phyloP scores from a whole-genome alignment of 2,888 invertebrate species.

The Chrysina gloriosa region DNA sequence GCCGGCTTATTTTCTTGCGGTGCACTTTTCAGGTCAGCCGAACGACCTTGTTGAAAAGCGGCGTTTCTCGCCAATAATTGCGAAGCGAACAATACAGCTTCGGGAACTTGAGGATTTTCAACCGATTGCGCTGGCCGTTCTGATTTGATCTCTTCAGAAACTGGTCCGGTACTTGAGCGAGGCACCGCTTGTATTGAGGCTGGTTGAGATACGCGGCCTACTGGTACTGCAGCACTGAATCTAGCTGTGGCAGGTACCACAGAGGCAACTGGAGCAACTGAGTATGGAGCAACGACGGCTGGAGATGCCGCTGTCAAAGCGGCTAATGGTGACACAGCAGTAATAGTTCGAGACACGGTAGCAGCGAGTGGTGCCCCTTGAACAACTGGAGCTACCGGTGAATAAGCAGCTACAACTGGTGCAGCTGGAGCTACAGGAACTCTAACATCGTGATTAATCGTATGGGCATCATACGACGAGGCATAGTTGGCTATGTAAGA shows the following conservation, averaged over 20 bases:
- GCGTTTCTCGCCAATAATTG: constrained; percentile 14
- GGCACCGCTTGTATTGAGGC: too few relatives aligned
- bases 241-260: not conserved
- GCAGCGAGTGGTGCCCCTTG: not conserved
- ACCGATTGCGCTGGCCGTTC: not conserved
- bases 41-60: not conserved
- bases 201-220: not conserved
- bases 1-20: not conserved
- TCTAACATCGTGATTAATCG: constrained; percentile 36
- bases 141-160: not conserved
- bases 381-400: constrained; percentile 15
- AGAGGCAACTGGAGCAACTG: not conserved
- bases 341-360: constrained; percentile 4
- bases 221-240: not conserved
- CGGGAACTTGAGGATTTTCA: not conserved
- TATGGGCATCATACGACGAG: constrained; percentile 38
- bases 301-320: not conserved
- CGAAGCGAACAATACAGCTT: constrained; percentile 16
- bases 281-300: not conserved
- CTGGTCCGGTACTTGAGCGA: not conserved
- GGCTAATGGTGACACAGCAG: not conserved
- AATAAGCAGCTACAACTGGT: not conserved
- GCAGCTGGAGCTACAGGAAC: constrained; percentile 10
- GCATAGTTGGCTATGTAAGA: constrained; percentile 41
- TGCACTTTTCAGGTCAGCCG: not conserved